phyloP scores from a whole-genome alignment of 2,888 invertebrate genomes.

The Dasysyrphus tricinctus region DNA sequence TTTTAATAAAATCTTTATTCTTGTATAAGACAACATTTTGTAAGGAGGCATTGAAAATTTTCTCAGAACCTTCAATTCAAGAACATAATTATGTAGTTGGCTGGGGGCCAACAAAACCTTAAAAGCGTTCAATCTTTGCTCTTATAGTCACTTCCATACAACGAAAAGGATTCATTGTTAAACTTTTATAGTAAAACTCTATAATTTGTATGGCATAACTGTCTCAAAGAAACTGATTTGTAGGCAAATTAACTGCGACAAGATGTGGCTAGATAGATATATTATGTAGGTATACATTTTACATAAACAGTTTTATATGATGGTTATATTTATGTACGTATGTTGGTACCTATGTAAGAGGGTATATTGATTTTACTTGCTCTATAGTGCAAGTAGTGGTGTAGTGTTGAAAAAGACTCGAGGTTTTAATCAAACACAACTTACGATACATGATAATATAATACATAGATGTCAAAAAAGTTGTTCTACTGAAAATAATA shows the following conservation, averaged over 20 bases:
- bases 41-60: conserved; percentile 35
- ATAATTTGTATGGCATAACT: conserved; percentile 23
- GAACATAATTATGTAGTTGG: conserved; percentile 49
- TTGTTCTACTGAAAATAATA: too few species aligned
- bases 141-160: conserved; percentile 8
- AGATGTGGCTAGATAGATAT: background rate
- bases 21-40: conserved; percentile 16
- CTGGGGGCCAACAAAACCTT: conserved; percentile 38
- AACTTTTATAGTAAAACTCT: conserved; percentile 1
- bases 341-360: too few species aligned
- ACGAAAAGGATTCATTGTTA: background rate
- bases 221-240: conserved; percentile 14
- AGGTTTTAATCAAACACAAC: too few species aligned
- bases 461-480: too few species aligned
- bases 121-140: conserved; percentile 27
- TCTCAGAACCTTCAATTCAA: conserved; percentile 43
- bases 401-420: too few species aligned
- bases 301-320: background rate
- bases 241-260: conserved; percentile 17
- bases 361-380: too few species aligned
- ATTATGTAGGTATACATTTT: background rate
- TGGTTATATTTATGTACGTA: too few species aligned
- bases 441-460: too few species aligned
- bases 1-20: background rate
- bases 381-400: too few species aligned